Evolutionary conservation across 2,113 vertebrate genomes (phyloP).

Genomic region (Odocoileus hemionus): DNA sequence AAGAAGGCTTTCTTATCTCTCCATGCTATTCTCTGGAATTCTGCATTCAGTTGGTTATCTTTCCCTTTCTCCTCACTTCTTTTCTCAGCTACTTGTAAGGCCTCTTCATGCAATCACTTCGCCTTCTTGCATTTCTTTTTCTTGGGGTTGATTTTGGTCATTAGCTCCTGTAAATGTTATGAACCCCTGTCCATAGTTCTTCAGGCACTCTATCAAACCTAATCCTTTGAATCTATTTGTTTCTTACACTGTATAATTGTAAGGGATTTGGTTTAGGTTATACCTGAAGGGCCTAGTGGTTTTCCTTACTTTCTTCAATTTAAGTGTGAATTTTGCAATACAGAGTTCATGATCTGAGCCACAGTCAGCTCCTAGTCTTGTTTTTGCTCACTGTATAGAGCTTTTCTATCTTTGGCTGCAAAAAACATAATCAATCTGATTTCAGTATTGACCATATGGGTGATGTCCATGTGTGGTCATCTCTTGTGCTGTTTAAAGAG

Average conservation of each 20-base stretch:
- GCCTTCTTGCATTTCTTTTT: not conserved
- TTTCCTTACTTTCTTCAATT: not conserved
- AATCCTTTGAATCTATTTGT: not conserved
- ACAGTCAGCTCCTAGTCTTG: not conserved
- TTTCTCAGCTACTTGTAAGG: not conserved
- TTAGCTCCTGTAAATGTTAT: not conserved
- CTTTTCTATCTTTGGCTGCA: no score
- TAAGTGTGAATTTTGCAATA: not conserved
- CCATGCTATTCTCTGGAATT: not conserved
- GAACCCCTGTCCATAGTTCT: not conserved
- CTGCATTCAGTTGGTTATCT: not conserved
- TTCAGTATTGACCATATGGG: no score
- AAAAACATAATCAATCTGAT: no score
- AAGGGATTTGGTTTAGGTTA: not conserved
- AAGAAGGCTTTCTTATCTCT: not conserved
- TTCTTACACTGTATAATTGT: not conserved
- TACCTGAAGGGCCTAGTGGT: not conserved
- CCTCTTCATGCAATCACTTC: not conserved
- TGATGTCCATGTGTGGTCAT: no score
- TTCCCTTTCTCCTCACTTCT: not conserved
- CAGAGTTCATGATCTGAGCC: not conserved
- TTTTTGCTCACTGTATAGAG: no score
- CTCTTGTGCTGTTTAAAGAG: no score
- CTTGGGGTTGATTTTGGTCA: not conserved
- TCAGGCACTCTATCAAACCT: not conserved